A percentile compares a stretch with the other conserved stretches of the same genome.
These are phyloP conservation scores for Lepus americanus DNA, from an alignment of 2,113 vertebrate genomes.

Conservation along the genomic window DNA sequence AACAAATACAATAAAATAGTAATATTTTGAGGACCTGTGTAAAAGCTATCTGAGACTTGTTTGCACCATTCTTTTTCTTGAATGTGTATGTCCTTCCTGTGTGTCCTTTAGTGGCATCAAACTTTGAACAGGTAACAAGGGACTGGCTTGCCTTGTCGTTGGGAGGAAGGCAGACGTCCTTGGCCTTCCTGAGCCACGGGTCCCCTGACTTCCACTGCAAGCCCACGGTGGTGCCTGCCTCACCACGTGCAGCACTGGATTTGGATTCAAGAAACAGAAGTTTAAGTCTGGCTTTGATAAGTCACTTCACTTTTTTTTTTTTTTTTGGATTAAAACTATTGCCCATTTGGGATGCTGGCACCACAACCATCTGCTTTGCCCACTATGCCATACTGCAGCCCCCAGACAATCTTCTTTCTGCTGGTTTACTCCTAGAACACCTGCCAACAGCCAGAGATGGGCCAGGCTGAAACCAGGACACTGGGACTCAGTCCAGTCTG, in stretches of 20 bases:
- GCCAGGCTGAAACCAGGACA: too few relatives aligned
- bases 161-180: not conserved
- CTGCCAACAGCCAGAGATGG: too few relatives aligned
- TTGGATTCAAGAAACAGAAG: not conserved
- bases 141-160: not conserved
- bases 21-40: not conserved
- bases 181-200: not conserved
- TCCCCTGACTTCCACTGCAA: not conserved
- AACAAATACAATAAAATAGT: not conserved
- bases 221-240: too few relatives aligned
- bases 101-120: slow-evolving; percentile 7
- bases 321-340: not conserved
- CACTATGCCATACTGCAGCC: too few relatives aligned
- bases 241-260: not conserved
- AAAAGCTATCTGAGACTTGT: not conserved
- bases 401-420: too few relatives aligned
- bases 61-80: not conserved
- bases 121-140: not conserved
- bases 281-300: not conserved
- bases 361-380: too few relatives aligned
- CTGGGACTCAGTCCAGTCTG: too few relatives aligned
- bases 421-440: too few relatives aligned
- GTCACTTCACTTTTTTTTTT: slow-evolving; percentile 22
- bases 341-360: too few relatives aligned
- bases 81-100: not conserved